Conservation (phyloP, 2,888 invertebrate species). For the Drosophila birchii region DNA sequence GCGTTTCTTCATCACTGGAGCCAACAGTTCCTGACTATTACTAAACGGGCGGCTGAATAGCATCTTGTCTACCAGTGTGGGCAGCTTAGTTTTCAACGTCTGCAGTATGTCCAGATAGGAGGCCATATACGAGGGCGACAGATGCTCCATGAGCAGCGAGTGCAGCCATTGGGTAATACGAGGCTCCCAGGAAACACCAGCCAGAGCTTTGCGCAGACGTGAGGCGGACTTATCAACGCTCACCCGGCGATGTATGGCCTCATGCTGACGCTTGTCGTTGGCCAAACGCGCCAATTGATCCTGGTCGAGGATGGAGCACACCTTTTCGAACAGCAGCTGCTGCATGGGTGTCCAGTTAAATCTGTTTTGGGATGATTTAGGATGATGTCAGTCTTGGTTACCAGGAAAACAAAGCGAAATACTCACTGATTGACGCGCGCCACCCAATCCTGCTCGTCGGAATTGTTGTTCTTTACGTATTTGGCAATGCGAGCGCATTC, state of each 20-base stretch:
- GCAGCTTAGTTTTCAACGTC: conserved; percentile 89
- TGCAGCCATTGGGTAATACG: conserved; percentile 92
- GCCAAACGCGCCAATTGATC: conserved; percentile 89
- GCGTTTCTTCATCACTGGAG: conserved; percentile 86
- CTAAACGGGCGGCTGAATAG: conserved; percentile 86
- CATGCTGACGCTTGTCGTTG: conserved; percentile 87
- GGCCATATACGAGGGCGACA: conserved; percentile 88
- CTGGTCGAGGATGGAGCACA: conserved; percentile 88
- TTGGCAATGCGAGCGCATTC: conserved; percentile 89
- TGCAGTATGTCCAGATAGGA: conserved; percentile 92
- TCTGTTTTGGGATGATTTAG: conserved; percentile 81
- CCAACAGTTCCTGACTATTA: conserved; percentile 88
- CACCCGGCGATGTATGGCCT: conserved; percentile 89
- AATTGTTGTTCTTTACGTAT: conserved; percentile 86
- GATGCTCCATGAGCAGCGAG: conserved; percentile 88
- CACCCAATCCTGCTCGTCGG: conserved; percentile 88
- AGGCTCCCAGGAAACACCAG: conserved; percentile 90
- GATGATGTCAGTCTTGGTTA: background rate
- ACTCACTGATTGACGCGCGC: conserved; percentile 87
- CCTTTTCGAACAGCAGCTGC: conserved; percentile 88
- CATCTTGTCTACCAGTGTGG: conserved; percentile 90
- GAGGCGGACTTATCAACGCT: conserved; percentile 90
- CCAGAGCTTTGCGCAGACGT: conserved; percentile 88
- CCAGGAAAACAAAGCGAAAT: background rate
- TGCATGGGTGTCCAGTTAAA: conserved; percentile 88